These are phyloP conservation scores for Saguinus imperator DNA, from an alignment of 2,113 vertebrate species.

Conservation along the genomic window DNA sequence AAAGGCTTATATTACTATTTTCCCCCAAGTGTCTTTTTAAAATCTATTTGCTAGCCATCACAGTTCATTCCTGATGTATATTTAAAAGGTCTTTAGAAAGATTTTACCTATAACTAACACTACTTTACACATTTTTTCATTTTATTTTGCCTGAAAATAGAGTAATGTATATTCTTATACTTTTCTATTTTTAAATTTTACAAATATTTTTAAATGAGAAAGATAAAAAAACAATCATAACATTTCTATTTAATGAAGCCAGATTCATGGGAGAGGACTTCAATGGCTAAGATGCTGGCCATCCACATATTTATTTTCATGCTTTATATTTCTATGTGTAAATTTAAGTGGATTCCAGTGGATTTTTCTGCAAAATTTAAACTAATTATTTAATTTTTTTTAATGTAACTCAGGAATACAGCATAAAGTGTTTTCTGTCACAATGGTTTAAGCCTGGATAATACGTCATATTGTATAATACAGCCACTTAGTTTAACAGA, in stretches of 20 bases:
- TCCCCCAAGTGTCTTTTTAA: background rate
- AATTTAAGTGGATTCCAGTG: background rate
- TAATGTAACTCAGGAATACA: background rate
- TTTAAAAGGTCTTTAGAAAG: background rate
- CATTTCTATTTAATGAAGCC: slow-evolving; percentile 7
- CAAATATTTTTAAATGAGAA: background rate
- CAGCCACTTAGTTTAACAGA: background rate
- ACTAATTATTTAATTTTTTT: background rate
- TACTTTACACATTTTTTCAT: background rate
- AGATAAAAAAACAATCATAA: background rate
- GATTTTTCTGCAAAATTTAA: background rate
- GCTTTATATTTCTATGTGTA: background rate
- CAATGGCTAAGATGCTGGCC: background rate
- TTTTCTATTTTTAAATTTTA: background rate
- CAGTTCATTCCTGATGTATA: background rate
- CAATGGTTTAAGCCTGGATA: background rate
- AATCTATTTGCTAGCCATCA: background rate
- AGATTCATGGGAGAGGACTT: background rate
- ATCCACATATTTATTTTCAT: background rate
- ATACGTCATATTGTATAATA: background rate
- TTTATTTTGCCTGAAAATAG: background rate
- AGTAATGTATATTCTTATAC: background rate
- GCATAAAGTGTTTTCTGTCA: background rate
- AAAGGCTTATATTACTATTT: background rate
- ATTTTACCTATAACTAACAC: background rate